Evolutionary conservation across 2,888 invertebrate genomes (phyloP).

Genomic region (Penaeus monodon): DNA sequence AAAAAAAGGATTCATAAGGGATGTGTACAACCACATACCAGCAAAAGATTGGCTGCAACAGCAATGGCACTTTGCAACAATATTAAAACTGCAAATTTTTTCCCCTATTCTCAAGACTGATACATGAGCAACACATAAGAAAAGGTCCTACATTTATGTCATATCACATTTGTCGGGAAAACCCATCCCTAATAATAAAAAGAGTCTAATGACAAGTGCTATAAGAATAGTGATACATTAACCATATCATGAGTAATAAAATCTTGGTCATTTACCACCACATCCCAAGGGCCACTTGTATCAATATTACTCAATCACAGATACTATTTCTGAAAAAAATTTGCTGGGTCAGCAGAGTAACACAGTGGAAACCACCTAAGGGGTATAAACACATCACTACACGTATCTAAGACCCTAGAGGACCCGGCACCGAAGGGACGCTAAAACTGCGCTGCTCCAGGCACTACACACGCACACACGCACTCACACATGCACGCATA

Average conservation of each 20-base stretch:
- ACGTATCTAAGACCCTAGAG: slow-evolving; percentile 33
- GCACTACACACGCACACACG: background rate
- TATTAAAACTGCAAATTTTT: background rate
- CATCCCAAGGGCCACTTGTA: slow-evolving; percentile 20
- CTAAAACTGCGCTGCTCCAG: background rate
- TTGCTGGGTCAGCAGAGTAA: slow-evolving; percentile 22
- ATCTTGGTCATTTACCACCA: slow-evolving; percentile 42
- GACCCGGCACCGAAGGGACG: background rate
- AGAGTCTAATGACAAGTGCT: slow-evolving; percentile 38
- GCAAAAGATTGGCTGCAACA: too few relatives aligned
- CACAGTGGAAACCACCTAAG: slow-evolving; percentile 35
- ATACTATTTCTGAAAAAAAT: background rate
- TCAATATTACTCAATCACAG: slow-evolving; percentile 6
- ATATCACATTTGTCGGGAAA: slow-evolving; percentile 48
- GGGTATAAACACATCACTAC: slow-evolving; percentile 44
- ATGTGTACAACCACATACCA: too few relatives aligned
- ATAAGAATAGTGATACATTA: slow-evolving; percentile 43
- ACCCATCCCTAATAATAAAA: slow-evolving; percentile 26
- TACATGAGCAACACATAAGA: slow-evolving; percentile 7
- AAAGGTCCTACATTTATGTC: slow-evolving; percentile 27
- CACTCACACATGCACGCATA: too few relatives aligned
- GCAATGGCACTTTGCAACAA: too few relatives aligned
- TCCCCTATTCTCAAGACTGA: slow-evolving; percentile 7
- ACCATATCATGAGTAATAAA: slow-evolving; percentile 45
- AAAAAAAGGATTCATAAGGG: too few relatives aligned